Percentiles rank a stretch among this genome's conserved stretches.
Evolutionary conservation across 2,113 vertebrate genomes (phyloP).

Genomic region (Misgurnus mizolepis): DNA sequence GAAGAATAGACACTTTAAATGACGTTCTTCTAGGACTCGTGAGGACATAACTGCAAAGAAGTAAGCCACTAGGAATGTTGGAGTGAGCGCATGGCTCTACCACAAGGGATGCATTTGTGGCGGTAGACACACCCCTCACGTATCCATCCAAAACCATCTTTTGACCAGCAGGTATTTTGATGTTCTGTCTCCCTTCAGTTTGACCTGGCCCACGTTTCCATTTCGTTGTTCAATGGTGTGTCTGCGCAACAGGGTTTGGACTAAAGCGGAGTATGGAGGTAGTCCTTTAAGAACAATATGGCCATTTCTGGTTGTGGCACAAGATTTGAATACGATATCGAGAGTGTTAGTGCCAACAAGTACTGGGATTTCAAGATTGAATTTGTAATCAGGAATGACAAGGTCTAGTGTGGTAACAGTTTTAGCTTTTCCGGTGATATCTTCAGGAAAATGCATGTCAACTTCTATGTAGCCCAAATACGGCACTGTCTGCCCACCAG

Average conservation of each 20-base stretch:
- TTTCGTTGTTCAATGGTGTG: not conserved
- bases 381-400: constrained; percentile 6
- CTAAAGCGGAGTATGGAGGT: not conserved
- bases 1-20: constrained; percentile 30
- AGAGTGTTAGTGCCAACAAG: constrained; percentile 35
- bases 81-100: not conserved
- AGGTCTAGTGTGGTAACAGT: constrained; percentile 5
- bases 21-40: not conserved
- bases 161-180: not conserved
- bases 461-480: constrained; percentile 44
- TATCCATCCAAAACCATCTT: not conserved
- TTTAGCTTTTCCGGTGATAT: constrained; percentile 4
- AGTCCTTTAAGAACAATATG: not conserved
- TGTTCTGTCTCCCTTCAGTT: not conserved
- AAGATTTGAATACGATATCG: constrained; percentile 19
- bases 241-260: not conserved
- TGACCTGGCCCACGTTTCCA: not conserved
- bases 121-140: not conserved
- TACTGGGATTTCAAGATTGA: not conserved
- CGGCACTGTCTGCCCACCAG: constrained; percentile 35
- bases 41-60: constrained; percentile 26
- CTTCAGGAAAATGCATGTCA: constrained; percentile 31
- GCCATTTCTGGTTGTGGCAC: not conserved
- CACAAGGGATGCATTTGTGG: not conserved
- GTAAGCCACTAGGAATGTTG: not conserved